Conservation (phyloP, 2,797 vertebrate genomes). For the Fistularia commersonii region DNA sequence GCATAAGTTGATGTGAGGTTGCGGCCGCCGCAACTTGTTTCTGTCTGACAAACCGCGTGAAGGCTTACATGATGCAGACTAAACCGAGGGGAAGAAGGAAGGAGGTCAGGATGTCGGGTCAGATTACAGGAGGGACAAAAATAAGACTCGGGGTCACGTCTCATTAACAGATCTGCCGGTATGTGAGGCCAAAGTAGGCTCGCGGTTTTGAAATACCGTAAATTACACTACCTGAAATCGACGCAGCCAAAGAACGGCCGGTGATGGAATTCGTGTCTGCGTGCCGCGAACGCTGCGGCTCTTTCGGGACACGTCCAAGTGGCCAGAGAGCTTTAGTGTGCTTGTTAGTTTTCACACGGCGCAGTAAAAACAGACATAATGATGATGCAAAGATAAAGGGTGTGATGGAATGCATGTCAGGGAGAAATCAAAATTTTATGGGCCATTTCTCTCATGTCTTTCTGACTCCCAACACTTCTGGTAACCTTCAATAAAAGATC, state of each 20-base stretch:
- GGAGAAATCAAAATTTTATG: neutral
- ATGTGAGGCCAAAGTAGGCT: constrained; percentile 33
- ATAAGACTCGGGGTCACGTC: constrained; percentile 12
- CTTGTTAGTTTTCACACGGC: constrained; percentile 11
- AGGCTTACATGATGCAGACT: constrained; percentile 40
- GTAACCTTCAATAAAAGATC: no score
- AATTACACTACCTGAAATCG: constrained; percentile 27
- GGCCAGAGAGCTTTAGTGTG: neutral
- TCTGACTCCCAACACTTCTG: no score
- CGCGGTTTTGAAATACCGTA: constrained; percentile 22
- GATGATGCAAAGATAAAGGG: neutral
- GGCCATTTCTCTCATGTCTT: neutral
- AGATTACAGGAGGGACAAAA: constrained; percentile 11
- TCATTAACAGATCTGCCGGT: constrained; percentile 33
- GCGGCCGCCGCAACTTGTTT: constrained; percentile 24
- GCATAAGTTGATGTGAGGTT: neutral
- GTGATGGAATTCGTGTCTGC: constrained; percentile 5
- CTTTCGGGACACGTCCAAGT: constrained; percentile 4
- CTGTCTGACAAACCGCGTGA: constrained; percentile 18
- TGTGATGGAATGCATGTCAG: constrained; percentile 3
- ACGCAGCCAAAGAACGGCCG: constrained; percentile 7
- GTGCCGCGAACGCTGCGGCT: constrained; percentile 6
- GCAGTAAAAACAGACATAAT: neutral
- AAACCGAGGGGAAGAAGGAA: constrained; percentile 30
- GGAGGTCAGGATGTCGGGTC: constrained; percentile 25